Percentiles rank a stretch among this genome's conserved stretches.
Conservation (phyloP, 2,888 invertebrate genomes). For the Xestia ashworthii region DNA sequence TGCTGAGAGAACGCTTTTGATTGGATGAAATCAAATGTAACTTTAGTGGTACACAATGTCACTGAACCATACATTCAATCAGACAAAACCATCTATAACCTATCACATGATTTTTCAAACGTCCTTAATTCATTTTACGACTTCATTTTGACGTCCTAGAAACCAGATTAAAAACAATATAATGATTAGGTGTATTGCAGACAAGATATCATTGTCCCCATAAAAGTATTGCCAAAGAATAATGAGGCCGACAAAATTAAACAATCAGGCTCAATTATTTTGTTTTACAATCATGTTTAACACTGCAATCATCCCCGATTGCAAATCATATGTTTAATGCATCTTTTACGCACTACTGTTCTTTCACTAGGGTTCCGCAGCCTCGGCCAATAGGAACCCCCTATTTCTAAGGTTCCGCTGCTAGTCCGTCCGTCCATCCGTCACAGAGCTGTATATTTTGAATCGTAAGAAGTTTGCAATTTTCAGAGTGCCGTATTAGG, state of each 20-base stretch:
- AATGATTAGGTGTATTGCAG: constrained; percentile 16
- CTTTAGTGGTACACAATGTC: background rate
- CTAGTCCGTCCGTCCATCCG: background rate
- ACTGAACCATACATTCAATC: constrained; percentile 9
- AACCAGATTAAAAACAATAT: constrained; percentile 20
- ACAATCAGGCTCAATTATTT: constrained; percentile 55
- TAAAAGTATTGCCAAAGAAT: constrained; percentile 34
- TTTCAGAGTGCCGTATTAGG: background rate
- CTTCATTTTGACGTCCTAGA: constrained; percentile 1
- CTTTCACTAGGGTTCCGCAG: background rate
- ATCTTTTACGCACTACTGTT: constrained; percentile 36
- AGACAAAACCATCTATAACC: background rate
- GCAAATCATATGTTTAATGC: constrained; percentile 39
- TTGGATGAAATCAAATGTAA: too few relatives aligned
- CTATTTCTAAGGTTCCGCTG: background rate
- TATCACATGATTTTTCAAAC: constrained; percentile 16
- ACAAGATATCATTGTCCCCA: constrained; percentile 46
- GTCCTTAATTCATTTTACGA: constrained; percentile 36
- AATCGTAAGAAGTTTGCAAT: background rate
- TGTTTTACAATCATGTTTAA: constrained; percentile 29
- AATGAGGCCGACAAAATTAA: constrained; percentile 58
- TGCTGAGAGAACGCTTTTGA: too few relatives aligned
- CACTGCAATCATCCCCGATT: constrained; percentile 49
- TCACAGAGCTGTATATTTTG: background rate
- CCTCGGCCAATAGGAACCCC: too few relatives aligned